A percentile compares a stretch with the other conserved stretches of the same genome.
Evolutionary conservation across 2,888 invertebrate genomes (phyloP).

Genomic region (Meta bourneti): DNA sequence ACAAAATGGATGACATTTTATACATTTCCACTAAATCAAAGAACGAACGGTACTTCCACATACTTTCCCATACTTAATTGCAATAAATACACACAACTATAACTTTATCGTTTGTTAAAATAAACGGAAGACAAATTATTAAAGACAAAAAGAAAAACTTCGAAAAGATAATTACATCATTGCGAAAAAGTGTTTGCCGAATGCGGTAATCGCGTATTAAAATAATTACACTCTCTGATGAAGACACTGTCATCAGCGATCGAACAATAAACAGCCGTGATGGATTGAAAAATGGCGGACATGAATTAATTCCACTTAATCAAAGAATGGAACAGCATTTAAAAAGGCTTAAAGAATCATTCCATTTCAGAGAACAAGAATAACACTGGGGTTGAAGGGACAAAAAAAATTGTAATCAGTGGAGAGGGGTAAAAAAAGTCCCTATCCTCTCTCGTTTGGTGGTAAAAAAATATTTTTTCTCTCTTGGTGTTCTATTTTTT

Average conservation of each 20-base stretch:
- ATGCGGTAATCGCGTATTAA: slow-evolving; percentile 65
- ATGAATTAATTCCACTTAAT: slow-evolving; percentile 74
- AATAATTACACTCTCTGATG: slow-evolving; percentile 66
- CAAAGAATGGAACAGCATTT: slow-evolving; percentile 47
- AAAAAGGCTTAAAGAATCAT: slow-evolving; percentile 34
- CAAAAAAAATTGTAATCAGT: slow-evolving; percentile 36
- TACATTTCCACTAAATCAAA: too few relatives aligned
- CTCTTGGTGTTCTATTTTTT: slow-evolving; percentile 5
- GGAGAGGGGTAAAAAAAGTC: background rate
- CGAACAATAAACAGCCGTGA: slow-evolving; percentile 66
- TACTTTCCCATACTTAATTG: too few relatives aligned
- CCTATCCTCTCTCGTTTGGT: background rate
- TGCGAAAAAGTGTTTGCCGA: slow-evolving; percentile 55
- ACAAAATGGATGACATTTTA: too few relatives aligned
- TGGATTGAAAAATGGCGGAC: slow-evolving; percentile 46
- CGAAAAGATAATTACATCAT: slow-evolving; percentile 12
- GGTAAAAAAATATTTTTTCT: slow-evolving; percentile 27
- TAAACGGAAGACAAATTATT: too few relatives aligned
- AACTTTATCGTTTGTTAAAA: too few relatives aligned
- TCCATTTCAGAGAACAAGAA: background rate
- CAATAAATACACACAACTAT: too few relatives aligned
- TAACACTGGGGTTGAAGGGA: background rate
- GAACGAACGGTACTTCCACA: too few relatives aligned
- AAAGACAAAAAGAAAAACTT: slow-evolving; percentile 1
- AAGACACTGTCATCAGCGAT: slow-evolving; percentile 33